phyloP scores from a whole-genome alignment of 2,888 invertebrate species.

The Leptopilina myrica region DNA sequence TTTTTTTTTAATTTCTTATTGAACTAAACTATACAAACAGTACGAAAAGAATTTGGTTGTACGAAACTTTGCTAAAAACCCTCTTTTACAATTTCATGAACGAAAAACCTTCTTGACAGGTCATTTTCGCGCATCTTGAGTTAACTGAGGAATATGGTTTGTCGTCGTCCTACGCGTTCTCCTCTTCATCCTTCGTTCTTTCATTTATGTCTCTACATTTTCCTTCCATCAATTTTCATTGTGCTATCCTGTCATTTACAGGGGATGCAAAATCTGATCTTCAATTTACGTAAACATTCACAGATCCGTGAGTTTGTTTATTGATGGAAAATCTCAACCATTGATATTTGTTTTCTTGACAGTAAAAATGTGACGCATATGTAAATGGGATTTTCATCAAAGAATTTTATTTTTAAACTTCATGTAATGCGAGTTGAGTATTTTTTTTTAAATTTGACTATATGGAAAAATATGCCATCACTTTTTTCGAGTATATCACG shows the following conservation, averaged over 20 bases:
- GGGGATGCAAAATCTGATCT: neutral
- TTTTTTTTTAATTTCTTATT: neutral
- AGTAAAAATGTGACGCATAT: neutral
- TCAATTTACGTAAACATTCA: neutral
- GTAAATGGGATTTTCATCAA: neutral
- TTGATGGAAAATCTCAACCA: neutral
- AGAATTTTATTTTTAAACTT: neutral
- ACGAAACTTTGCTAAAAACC: conserved; percentile 23
- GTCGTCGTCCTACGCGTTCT: neutral
- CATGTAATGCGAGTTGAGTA: too few species aligned
- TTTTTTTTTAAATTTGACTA: too few species aligned
- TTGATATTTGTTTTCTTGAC: neutral
- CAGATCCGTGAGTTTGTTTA: neutral
- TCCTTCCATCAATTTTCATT: conserved; percentile 24
- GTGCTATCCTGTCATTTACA: conserved; percentile 30
- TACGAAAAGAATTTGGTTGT: conserved; percentile 1
- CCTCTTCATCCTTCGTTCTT: conserved; percentile 11
- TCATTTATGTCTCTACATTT: conserved; percentile 24
- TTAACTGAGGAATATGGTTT: conserved; percentile 14
- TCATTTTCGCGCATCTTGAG: conserved; percentile 36
- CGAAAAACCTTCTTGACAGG: conserved; percentile 36
- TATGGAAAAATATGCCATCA: too few species aligned
- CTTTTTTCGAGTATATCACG: too few species aligned
- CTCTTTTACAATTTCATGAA: neutral
- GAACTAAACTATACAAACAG: conserved; percentile 10